phyloP scores from a whole-genome alignment of 2,113 vertebrate genomes.

The Psittacula cyanocephala region DNA sequence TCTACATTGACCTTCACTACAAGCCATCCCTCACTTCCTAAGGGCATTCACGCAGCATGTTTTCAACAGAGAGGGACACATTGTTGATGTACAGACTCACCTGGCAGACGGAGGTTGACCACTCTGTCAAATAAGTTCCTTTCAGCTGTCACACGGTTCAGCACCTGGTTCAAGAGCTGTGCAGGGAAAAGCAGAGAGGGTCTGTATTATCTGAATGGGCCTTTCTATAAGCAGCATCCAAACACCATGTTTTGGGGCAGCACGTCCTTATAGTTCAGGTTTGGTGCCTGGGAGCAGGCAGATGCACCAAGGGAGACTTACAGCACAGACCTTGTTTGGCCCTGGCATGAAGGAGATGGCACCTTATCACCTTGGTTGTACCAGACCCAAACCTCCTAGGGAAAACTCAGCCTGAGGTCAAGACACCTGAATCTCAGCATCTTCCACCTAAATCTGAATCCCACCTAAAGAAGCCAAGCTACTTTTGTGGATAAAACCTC shows the following conservation, averaged over 20 bases:
- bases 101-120: constrained; percentile 85
- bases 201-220: neutral
- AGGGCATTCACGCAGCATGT: neutral
- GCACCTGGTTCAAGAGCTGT: constrained; percentile 88
- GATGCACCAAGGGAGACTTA: neutral
- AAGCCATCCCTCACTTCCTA: neutral
- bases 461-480: neutral
- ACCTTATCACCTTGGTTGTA: neutral
- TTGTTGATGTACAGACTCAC: neutral
- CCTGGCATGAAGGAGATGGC: neutral
- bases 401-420: neutral
- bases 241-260: neutral
- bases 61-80: neutral
- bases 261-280: accelerated
- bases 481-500: neutral
- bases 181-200: neutral
- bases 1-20: neutral
- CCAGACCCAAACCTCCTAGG: neutral
- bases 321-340: neutral
- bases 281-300: neutral
- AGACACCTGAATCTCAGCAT: neutral
- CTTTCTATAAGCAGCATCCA: neutral
- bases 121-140: constrained; percentile 90
- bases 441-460: neutral
- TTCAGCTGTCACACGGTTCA: constrained; percentile 89